phyloP scores from a whole-genome alignment of 2,113 vertebrate species.

The Solenodon paradoxus region DNA sequence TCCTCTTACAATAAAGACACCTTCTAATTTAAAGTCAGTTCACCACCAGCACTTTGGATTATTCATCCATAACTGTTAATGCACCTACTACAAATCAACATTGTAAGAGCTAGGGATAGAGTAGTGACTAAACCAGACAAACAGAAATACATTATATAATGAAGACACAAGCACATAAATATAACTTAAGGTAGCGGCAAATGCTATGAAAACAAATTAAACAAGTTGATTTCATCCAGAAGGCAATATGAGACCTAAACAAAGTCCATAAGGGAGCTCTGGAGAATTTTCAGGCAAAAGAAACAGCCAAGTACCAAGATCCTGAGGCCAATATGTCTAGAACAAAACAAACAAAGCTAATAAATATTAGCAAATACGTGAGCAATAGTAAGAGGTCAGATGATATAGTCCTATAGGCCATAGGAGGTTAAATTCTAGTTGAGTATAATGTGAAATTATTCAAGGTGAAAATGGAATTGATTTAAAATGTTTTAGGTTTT shows the following conservation, averaged over 20 bases:
- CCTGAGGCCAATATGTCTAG: background rate
- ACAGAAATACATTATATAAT: background rate
- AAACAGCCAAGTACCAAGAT: background rate
- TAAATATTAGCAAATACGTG: background rate
- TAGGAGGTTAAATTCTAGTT: background rate
- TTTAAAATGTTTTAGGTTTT: background rate
- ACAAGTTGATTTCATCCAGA: constrained; percentile 15
- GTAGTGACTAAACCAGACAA: background rate
- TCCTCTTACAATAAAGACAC: background rate
- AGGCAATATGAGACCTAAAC: background rate
- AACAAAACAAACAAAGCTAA: background rate
- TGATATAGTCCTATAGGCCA: background rate
- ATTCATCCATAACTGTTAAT: background rate
- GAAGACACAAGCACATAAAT: background rate
- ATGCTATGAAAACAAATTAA: background rate
- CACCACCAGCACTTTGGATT: background rate
- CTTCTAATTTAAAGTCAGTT: background rate
- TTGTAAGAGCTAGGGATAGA: background rate
- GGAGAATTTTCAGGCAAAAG: background rate
- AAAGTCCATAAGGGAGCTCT: background rate
- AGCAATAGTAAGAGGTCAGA: background rate
- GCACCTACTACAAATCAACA: background rate
- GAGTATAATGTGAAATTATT: background rate
- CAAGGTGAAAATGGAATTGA: background rate
- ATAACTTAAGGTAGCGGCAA: background rate